These are phyloP conservation scores for Rhinatrema bivittatum DNA, from an alignment of 2,797 vertebrate species.

Conservation along the genomic window DNA sequence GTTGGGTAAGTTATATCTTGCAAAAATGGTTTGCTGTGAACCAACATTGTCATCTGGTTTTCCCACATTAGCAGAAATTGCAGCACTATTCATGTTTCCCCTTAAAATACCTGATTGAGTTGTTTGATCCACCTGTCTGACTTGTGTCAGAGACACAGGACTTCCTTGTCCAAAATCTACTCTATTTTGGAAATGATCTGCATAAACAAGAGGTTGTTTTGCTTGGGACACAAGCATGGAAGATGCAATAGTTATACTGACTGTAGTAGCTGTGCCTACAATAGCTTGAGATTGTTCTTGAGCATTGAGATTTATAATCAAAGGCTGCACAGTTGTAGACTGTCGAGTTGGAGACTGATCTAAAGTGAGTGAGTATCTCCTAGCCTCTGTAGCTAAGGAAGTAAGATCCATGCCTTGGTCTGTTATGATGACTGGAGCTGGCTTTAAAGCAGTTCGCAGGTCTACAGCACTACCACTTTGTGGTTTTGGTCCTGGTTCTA, in stretches of 20 bases:
- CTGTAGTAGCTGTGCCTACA: conserved; percentile 74
- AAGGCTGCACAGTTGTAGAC: conserved; percentile 84
- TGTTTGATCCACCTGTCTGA: conserved; percentile 63
- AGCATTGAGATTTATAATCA: conserved; percentile 93
- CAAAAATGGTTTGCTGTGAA: conserved; percentile 77
- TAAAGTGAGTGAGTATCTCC: conserved; percentile 81
- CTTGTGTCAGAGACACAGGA: conserved; percentile 86
- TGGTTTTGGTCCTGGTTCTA: conserved; percentile 71
- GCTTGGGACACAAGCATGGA: conserved; percentile 81
- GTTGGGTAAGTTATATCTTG: conserved; percentile 81
- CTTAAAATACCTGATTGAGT: conserved; percentile 45
- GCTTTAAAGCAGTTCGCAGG: conserved; percentile 77
- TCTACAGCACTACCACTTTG: conserved; percentile 75
- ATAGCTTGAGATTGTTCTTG: conserved; percentile 84
- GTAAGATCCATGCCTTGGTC: conserved; percentile 98
- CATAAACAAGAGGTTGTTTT: conserved; percentile 84
- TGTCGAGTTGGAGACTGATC: conserved; percentile 78
- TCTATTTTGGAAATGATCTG: conserved; percentile 89
- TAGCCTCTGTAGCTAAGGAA: conserved; percentile 82
- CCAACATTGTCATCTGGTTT: conserved; percentile 73
- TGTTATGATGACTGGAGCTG: conserved; percentile 92
- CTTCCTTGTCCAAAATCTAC: conserved; percentile 89
- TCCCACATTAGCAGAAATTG: conserved; percentile 52
- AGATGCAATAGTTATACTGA: conserved; percentile 80
- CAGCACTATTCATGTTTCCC: conserved; percentile 36